phyloP scores from a whole-genome alignment of 2,888 invertebrate species.

The Bimastos eiseni region DNA sequence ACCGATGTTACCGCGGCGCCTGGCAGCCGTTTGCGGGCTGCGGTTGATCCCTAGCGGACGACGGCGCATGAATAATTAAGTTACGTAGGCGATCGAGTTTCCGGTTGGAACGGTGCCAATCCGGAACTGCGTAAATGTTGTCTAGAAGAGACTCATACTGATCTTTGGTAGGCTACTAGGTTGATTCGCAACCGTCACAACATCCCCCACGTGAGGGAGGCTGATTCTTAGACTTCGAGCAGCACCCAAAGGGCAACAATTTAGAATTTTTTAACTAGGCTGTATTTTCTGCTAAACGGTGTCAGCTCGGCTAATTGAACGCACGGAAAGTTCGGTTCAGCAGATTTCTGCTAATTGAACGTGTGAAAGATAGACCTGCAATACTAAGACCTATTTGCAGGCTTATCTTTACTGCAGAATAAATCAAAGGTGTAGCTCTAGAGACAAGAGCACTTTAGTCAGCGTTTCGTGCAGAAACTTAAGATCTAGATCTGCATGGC shows the following conservation, averaged over 20 bases:
- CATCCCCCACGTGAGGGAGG: neutral
- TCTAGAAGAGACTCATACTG: neutral
- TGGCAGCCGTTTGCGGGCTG: neutral
- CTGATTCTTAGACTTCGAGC: neutral
- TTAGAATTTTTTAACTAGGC: neutral
- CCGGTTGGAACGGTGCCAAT: conserved; percentile 23
- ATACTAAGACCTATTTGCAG: too few relatives aligned
- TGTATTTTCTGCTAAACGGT: too few relatives aligned
- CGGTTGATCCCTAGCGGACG: neutral
- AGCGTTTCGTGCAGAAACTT: neutral
- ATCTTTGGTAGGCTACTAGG: neutral
- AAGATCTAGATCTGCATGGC: too few relatives aligned
- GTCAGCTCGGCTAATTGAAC: neutral
- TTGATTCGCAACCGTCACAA: neutral
- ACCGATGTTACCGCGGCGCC: neutral
- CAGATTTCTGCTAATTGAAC: too few relatives aligned
- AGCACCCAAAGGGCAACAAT: neutral
- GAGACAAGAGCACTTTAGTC: neutral
- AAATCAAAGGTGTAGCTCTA: neutral
- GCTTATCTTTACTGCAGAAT: too few relatives aligned
- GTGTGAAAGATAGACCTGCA: too few relatives aligned
- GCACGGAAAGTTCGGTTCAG: too few relatives aligned
- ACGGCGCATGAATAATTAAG: conserved; percentile 3
- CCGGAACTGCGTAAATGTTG: conserved; percentile 22
- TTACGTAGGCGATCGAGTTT: neutral